phyloP scores from a whole-genome alignment of 2,888 invertebrate species.

The Scrobipalpa atriplicella region DNA sequence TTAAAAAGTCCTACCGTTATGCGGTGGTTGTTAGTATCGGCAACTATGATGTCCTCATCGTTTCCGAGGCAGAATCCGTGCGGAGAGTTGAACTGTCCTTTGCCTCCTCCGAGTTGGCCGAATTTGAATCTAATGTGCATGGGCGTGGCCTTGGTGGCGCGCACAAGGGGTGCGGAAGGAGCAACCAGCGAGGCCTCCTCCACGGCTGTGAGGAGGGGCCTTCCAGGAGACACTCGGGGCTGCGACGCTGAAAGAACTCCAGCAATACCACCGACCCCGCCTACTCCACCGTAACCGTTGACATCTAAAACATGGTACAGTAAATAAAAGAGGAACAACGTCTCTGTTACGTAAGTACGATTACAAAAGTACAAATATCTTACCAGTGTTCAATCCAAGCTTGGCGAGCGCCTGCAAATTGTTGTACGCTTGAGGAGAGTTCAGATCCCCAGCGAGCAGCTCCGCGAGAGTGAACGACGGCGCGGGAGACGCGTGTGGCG shows the following conservation, averaged over 20 bases:
- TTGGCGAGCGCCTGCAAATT: slow-evolving; percentile 96
- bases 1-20: slow-evolving; percentile 85
- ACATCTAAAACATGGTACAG: slow-evolving; percentile 57
- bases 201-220: slow-evolving; percentile 70
- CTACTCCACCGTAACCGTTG: slow-evolving; percentile 74
- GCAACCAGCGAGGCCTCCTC: slow-evolving; percentile 75
- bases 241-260: slow-evolving; percentile 78
- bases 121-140: slow-evolving; percentile 97
- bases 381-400: slow-evolving; percentile 88
- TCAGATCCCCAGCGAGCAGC: slow-evolving; percentile 87
- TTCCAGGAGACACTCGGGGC: slow-evolving; percentile 78
- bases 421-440: slow-evolving; percentile 90
- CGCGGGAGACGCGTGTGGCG: slow-evolving; percentile 80
- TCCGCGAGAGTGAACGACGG: slow-evolving; percentile 90
- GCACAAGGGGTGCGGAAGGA: slow-evolving; percentile 79
- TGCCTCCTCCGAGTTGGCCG: slow-evolving; percentile 95
- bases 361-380: slow-evolving; percentile 42
- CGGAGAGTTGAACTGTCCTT: slow-evolving; percentile 98
- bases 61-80: slow-evolving; percentile 98
- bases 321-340: neutral
- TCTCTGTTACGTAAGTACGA: no score
- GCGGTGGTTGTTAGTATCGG: slow-evolving; percentile 98
- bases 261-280: slow-evolving; percentile 64
- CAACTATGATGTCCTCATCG: slow-evolving; percentile 98
- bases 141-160: slow-evolving; percentile 89